Conservation (phyloP, 2,888 invertebrate species). For the Coelinius sp. region DNA sequence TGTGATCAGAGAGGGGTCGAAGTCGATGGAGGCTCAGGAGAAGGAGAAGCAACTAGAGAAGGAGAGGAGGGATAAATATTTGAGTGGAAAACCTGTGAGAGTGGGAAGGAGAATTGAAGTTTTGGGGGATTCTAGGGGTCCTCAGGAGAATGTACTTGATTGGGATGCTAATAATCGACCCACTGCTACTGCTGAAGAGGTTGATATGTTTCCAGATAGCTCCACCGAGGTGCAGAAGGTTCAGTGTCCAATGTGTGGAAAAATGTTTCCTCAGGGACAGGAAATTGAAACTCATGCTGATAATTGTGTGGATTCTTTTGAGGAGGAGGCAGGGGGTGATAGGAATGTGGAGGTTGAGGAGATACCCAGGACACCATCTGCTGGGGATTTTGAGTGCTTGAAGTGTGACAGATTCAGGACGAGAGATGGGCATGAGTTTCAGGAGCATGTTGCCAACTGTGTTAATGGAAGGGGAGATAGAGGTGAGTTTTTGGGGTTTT, state of each 20-base stretch:
- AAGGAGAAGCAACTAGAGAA: background rate
- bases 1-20: background rate
- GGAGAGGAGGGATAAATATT: background rate
- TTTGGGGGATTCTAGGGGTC: slow-evolving; percentile 31
- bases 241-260: slow-evolving; percentile 61
- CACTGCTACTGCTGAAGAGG: slow-evolving; percentile 1
- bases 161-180: background rate
- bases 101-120: slow-evolving; percentile 39
- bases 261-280: slow-evolving; percentile 47
- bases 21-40: background rate
- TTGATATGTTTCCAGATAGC: slow-evolving; percentile 17
- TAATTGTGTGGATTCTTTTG: slow-evolving; percentile 53
- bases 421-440: slow-evolving; percentile 46
- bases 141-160: background rate
- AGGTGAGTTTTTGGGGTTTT: slow-evolving; percentile 18
- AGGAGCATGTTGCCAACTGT: slow-evolving; percentile 54
- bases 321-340: background rate
- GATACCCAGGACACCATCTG: background rate
- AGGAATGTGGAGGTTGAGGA: background rate
- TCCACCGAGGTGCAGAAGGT: background rate
- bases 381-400: slow-evolving; percentile 45
- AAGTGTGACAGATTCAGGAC: slow-evolving; percentile 54
- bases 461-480: slow-evolving; percentile 29
- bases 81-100: background rate
- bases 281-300: slow-evolving; percentile 60